These are phyloP conservation scores for Rhynchotus rufescens DNA, from an alignment of 2,797 vertebrate genomes.

Conservation along the genomic window DNA sequence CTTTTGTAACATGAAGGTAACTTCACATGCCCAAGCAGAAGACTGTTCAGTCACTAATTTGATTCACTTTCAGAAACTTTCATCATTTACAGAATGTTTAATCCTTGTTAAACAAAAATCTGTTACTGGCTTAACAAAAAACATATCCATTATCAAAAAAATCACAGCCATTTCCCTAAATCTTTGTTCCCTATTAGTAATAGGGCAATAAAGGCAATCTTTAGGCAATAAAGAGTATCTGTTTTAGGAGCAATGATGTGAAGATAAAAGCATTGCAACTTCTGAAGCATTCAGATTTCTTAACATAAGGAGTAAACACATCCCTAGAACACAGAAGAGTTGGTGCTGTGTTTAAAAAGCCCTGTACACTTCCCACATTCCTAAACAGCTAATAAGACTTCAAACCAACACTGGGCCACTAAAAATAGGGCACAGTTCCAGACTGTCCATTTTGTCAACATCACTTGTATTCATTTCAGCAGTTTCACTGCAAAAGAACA, in stretches of 20 bases:
- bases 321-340: not conserved
- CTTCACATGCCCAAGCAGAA: not conserved
- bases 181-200: not conserved
- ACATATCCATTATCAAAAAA: too few species aligned
- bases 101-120: not conserved
- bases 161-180: not conserved
- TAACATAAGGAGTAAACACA: not conserved
- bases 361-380: not conserved
- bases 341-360: not conserved
- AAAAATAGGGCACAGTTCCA: not conserved
- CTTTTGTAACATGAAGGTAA: not conserved
- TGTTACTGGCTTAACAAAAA: too few species aligned
- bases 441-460: not conserved
- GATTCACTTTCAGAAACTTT: not conserved
- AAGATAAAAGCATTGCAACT: not conserved
- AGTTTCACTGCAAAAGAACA: not conserved
- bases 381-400: not conserved
- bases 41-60: not conserved
- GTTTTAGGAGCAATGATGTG: not conserved
- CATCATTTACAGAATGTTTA: not conserved
- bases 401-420: not conserved
- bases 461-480: not conserved
- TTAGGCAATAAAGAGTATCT: not conserved
- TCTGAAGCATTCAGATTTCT: not conserved
- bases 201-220: too few species aligned